These are phyloP conservation scores for Poecilia velifera DNA, from an alignment of 2,797 vertebrate species.

Conservation along the genomic window DNA sequence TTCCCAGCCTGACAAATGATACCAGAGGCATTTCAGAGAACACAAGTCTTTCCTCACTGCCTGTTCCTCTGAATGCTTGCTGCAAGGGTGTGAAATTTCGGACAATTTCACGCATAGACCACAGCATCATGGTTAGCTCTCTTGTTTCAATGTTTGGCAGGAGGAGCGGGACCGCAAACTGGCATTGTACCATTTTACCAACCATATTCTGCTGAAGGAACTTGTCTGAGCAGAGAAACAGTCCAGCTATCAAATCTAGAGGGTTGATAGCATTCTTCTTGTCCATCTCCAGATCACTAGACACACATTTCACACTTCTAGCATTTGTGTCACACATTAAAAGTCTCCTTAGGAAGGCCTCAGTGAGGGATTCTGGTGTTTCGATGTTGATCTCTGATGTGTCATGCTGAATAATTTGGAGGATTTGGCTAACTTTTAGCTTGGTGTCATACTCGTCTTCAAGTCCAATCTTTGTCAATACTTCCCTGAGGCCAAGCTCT, in stretches of 20 bases:
- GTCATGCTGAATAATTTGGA: slow-evolving; percentile 67
- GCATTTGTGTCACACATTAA: slow-evolving; percentile 67
- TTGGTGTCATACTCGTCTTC: slow-evolving; percentile 66
- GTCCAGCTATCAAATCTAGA: slow-evolving; percentile 41
- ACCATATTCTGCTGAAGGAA: slow-evolving; percentile 47
- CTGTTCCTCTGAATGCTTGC: slow-evolving; percentile 37
- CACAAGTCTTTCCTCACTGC: slow-evolving; percentile 73
- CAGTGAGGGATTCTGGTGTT: slow-evolving; percentile 54
- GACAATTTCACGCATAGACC: slow-evolving; percentile 75
- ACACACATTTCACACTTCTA: slow-evolving; percentile 49
- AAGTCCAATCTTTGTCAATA: slow-evolving; percentile 67
- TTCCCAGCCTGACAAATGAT: slow-evolving; percentile 61
- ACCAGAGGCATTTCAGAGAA: slow-evolving; percentile 41
- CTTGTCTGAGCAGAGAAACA: slow-evolving; percentile 48
- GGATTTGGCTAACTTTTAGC: slow-evolving; percentile 59
- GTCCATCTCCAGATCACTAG: not conserved
- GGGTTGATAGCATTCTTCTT: slow-evolving; percentile 28
- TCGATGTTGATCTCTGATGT: slow-evolving; percentile 50
- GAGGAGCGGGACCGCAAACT: slow-evolving; percentile 78
- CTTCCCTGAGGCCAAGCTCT: slow-evolving; percentile 48
- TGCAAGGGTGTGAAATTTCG: slow-evolving; percentile 70
- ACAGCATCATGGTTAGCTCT: slow-evolving; percentile 73
- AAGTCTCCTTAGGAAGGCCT: slow-evolving; percentile 72
- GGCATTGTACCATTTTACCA: slow-evolving; percentile 75
- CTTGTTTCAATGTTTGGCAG: slow-evolving; percentile 69